These are phyloP conservation scores for Antrozous pallidus DNA, from an alignment of 2,797 vertebrate species.

Conservation along the genomic window DNA sequence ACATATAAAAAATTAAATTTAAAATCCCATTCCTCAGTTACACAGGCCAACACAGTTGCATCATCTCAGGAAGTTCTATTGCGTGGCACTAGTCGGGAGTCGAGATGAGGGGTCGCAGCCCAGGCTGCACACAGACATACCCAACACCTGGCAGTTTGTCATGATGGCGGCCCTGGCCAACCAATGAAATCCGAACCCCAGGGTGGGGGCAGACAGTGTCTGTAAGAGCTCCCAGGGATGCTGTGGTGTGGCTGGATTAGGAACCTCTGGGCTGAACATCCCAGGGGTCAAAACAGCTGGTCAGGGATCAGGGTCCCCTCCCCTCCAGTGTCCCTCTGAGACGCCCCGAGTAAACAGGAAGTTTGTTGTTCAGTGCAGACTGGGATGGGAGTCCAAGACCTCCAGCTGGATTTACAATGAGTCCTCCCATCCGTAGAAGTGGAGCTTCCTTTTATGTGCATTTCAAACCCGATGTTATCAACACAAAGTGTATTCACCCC, in stretches of 20 bases:
- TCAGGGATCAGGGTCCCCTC: background rate
- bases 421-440: background rate
- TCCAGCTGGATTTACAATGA: background rate
- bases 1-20: background rate
- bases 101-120: too few relatives aligned
- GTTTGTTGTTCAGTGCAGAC: background rate
- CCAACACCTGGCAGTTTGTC: background rate
- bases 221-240: background rate
- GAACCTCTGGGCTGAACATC: background rate
- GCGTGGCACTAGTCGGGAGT: background rate
- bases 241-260: background rate
- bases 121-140: background rate
- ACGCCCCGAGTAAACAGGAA: slow-evolving; percentile 19
- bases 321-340: background rate
- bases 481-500: background rate
- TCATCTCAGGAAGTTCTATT: background rate
- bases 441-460: background rate
- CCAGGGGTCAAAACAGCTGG: background rate
- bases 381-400: background rate
- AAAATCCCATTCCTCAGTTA: background rate
- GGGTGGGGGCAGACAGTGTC: accelerated
- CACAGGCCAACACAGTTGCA: background rate
- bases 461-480: background rate
- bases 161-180: accelerated
- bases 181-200: background rate